Percentiles rank a stretch among this genome's conserved stretches.
These are phyloP conservation scores for Eutrigla gurnardus DNA, from an alignment of 2,797 vertebrate species.

Conservation along the genomic window DNA sequence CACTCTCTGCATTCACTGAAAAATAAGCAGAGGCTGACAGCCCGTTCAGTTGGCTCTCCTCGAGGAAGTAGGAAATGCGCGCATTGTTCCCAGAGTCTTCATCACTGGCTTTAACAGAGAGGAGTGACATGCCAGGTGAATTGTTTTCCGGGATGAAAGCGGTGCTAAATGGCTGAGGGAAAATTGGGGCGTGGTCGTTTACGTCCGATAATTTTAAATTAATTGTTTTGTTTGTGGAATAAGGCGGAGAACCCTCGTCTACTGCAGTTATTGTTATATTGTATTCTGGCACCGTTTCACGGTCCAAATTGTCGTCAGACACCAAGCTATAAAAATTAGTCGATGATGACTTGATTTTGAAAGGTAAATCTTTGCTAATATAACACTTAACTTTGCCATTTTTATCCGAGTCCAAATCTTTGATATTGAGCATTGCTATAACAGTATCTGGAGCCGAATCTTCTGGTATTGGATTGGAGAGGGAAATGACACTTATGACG, in stretches of 20 bases:
- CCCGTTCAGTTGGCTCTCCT: conserved; percentile 74
- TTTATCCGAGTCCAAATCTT: conserved; percentile 82
- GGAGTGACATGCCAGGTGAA: conserved; percentile 71
- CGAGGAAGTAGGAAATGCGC: conserved; percentile 80
- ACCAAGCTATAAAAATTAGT: conserved; percentile 81
- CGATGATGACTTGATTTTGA: conserved; percentile 75
- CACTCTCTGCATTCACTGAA: conserved; percentile 80
- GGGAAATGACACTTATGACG: conserved; percentile 80
- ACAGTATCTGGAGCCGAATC: conserved; percentile 74
- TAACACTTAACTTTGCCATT: conserved; percentile 79
- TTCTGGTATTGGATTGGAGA: conserved; percentile 79
- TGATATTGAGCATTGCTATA: conserved; percentile 82
- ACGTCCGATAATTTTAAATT: conserved; percentile 78
- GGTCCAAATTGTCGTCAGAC: conserved; percentile 77
- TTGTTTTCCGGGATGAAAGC: conserved; percentile 81
- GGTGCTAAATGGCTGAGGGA: conserved; percentile 61
- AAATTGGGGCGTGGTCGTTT: conserved; percentile 81
- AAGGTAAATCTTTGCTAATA: conserved; percentile 73
- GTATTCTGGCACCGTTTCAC: conserved; percentile 77
- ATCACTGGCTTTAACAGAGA: conserved; percentile 78
- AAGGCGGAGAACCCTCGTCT: conserved; percentile 77
- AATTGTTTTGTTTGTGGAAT: conserved; percentile 74
- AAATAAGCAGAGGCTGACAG: conserved; percentile 74
- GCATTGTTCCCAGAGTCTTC: conserved; percentile 80
- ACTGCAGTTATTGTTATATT: conserved; percentile 80